These are phyloP conservation scores for Synanthedon formicaeformis DNA, from an alignment of 2,888 invertebrate genomes.

Conservation along the genomic window DNA sequence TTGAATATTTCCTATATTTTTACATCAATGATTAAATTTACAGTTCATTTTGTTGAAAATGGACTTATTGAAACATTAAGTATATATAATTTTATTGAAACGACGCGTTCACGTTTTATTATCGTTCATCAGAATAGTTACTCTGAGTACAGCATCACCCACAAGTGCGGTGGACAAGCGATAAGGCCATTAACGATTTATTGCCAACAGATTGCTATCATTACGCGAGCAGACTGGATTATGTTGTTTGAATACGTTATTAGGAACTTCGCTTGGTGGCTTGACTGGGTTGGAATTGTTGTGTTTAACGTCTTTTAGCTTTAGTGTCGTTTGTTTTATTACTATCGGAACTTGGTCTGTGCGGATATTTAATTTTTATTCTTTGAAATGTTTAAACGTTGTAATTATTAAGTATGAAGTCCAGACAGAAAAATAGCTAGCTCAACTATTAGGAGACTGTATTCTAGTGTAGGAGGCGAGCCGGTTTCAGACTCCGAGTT, in stretches of 20 bases:
- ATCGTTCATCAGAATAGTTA: slow-evolving; percentile 13
- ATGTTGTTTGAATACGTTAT: slow-evolving; percentile 65
- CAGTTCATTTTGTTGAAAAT: no score
- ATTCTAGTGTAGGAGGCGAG: no score
- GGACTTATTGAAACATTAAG: no score
- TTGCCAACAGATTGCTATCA: slow-evolving; percentile 62
- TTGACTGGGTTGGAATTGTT: background rate
- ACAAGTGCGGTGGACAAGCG: slow-evolving; percentile 53
- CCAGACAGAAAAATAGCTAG: no score
- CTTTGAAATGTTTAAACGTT: no score
- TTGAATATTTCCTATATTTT: no score
- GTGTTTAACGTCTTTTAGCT: background rate
- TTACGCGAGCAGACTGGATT: slow-evolving; percentile 45
- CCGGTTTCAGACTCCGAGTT: no score
- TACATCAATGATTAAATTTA: no score
- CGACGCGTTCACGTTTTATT: slow-evolving; percentile 6
- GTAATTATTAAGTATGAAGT: no score
- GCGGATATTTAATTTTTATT: no score
- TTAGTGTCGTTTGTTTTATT: background rate
- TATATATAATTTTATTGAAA: slow-evolving; percentile 5
- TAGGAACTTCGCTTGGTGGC: slow-evolving; percentile 19
- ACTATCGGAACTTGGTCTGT: no score
- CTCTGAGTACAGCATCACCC: slow-evolving; percentile 25
- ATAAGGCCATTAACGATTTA: slow-evolving; percentile 60
- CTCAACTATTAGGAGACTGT: no score